Conservation (phyloP, 2,113 vertebrate species). For the Anguilla japonica region DNA sequence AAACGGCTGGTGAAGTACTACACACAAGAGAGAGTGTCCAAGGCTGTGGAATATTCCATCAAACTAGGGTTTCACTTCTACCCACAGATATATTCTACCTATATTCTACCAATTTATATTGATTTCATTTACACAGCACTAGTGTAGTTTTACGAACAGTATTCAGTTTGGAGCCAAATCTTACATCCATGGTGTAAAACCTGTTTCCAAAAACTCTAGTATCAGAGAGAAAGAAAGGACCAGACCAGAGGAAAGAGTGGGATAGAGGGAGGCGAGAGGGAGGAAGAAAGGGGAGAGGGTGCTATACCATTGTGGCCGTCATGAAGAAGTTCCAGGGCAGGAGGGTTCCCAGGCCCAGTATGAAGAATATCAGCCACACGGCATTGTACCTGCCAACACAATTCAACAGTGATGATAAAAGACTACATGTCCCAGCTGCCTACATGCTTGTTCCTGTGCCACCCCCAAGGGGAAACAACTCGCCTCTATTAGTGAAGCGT, state of each 20-base stretch:
- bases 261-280: background rate
- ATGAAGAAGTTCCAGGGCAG: conserved; percentile 98
- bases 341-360: conserved; percentile 82
- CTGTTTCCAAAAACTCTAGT: conserved; percentile 42
- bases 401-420: background rate
- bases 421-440: background rate
- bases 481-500: too few species aligned
- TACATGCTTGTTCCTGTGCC: background rate
- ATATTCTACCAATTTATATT: too few species aligned
- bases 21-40: background rate
- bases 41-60: background rate
- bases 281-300: background rate
- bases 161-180: too few species aligned
- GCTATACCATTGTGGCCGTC: conserved; percentile 79
- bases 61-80: background rate
- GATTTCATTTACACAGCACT: background rate
- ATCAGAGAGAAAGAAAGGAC: background rate
- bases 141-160: too few species aligned
- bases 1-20: conserved; percentile 81
- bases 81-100: too few species aligned
- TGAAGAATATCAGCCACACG: conserved; percentile 86
- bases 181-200: background rate
- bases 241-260: too few species aligned
- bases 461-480: too few species aligned
- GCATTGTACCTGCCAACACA: conserved; percentile 70